Evolutionary conservation across 2,113 vertebrate genomes (phyloP).

Genomic region (Scomber japonicus): DNA sequence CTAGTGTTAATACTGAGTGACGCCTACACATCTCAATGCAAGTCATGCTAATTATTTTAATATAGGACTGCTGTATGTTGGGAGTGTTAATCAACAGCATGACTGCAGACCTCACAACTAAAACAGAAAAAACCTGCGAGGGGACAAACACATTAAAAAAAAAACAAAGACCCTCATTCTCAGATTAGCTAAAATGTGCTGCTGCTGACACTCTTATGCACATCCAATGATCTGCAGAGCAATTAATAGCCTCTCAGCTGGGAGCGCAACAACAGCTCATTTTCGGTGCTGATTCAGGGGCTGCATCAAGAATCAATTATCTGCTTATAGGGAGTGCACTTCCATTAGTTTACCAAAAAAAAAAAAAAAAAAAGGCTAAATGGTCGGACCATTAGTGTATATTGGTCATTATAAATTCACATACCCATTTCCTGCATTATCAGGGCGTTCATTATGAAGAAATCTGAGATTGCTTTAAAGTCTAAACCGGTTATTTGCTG

Average conservation of each 20-base stretch:
- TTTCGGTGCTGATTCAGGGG: constrained; percentile 8
- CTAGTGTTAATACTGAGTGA: no score
- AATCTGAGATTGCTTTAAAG: neutral
- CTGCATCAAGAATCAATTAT: constrained; percentile 49
- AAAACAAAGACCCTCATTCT: neutral
- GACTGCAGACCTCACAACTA: no score
- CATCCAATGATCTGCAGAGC: constrained; percentile 19
- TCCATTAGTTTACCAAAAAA: constrained; percentile 40
- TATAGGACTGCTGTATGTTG: no score
- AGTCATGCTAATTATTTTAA: no score
- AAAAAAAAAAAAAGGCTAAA: neutral
- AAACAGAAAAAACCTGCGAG: neutral
- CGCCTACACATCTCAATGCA: no score
- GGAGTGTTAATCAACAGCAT: no score
- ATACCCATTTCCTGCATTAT: constrained; percentile 38
- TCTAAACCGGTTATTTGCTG: neutral
- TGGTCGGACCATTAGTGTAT: constrained; percentile 11
- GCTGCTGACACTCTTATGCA: neutral
- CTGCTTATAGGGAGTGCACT: constrained; percentile 1
- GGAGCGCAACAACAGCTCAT: neutral
- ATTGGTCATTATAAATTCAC: constrained; percentile 34
- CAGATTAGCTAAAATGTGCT: neutral
- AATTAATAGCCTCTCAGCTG: constrained; percentile 24
- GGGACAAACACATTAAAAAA: neutral
- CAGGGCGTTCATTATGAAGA: neutral